Evolutionary conservation across 2,113 vertebrate species (phyloP).

Genomic region (Nycticorax nycticorax): DNA sequence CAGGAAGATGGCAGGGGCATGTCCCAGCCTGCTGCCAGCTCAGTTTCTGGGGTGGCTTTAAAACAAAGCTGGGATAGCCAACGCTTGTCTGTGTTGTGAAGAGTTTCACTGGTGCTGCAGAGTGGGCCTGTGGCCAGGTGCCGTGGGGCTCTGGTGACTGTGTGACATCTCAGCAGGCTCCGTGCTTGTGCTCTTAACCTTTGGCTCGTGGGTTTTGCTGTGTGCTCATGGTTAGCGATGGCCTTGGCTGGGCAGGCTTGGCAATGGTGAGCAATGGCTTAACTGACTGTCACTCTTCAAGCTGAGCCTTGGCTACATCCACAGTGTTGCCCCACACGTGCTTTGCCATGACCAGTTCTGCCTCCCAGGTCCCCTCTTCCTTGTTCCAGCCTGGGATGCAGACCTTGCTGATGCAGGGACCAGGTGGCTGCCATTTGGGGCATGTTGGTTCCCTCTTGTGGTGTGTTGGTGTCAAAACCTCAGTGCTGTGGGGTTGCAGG

Average conservation of each 20-base stretch:
- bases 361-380: not conserved
- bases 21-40: not conserved
- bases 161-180: not conserved
- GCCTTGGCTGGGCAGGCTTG: not conserved
- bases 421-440: not conserved
- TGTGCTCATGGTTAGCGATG: not conserved
- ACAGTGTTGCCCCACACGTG: accelerated
- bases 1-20: not conserved
- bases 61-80: not conserved
- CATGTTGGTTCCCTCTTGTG: constrained; percentile 29
- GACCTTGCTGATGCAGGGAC: not conserved
- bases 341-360: not conserved
- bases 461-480: not conserved
- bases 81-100: not conserved
- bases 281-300: not conserved
- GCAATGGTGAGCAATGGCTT: not conserved
- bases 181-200: not conserved
- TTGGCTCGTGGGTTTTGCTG: not conserved
- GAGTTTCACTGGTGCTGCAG: not conserved
- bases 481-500: constrained; percentile 72
- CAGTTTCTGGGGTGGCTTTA: not conserved
- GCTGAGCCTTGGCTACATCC: not conserved
- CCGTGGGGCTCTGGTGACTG: not conserved
- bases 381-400: not conserved
- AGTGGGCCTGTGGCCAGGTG: not conserved